phyloP scores from a whole-genome alignment of 2,888 invertebrate genomes.

The Dicycla oo region DNA sequence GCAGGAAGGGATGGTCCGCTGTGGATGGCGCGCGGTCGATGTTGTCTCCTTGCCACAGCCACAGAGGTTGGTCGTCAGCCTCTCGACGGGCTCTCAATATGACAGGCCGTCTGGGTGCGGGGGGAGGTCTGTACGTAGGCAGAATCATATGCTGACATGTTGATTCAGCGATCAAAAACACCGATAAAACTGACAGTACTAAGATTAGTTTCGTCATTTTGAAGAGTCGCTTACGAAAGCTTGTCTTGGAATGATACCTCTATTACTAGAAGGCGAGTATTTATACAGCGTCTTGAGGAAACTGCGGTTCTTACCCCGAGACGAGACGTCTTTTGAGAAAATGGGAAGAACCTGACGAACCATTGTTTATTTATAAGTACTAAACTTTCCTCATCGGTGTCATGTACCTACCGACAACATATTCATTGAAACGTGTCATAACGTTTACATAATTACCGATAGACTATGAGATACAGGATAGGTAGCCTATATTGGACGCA shows the following conservation, averaged over 20 bases:
- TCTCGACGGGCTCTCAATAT: constrained; percentile 35
- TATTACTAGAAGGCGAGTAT: constrained; percentile 23
- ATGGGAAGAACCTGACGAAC: constrained; percentile 45
- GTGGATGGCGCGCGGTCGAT: constrained; percentile 31
- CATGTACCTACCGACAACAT: constrained; percentile 23
- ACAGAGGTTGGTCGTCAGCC: constrained; percentile 27
- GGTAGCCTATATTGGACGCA: neutral
- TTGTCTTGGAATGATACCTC: constrained; percentile 33
- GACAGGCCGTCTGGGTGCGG: neutral
- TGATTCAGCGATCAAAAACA: constrained; percentile 46
- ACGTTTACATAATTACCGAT: constrained; percentile 2
- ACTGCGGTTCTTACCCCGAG: constrained; percentile 45
- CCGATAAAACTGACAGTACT: constrained; percentile 41
- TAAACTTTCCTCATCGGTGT: constrained; percentile 22
- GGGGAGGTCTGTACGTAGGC: constrained; percentile 46
- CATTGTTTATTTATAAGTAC: constrained; percentile 35
- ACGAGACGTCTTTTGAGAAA: constrained; percentile 14
- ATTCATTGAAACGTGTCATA: constrained; percentile 1
- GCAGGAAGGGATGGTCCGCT: constrained; percentile 44
- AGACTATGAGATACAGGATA: neutral
- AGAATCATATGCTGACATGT: constrained; percentile 36
- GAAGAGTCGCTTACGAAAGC: constrained; percentile 2
- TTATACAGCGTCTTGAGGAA: constrained; percentile 48
- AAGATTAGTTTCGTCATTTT: constrained; percentile 49
- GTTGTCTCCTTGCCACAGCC: constrained; percentile 38